These are phyloP conservation scores for Oscheius onirici DNA, from an alignment of 2,888 invertebrate species.

Conservation along the genomic window DNA sequence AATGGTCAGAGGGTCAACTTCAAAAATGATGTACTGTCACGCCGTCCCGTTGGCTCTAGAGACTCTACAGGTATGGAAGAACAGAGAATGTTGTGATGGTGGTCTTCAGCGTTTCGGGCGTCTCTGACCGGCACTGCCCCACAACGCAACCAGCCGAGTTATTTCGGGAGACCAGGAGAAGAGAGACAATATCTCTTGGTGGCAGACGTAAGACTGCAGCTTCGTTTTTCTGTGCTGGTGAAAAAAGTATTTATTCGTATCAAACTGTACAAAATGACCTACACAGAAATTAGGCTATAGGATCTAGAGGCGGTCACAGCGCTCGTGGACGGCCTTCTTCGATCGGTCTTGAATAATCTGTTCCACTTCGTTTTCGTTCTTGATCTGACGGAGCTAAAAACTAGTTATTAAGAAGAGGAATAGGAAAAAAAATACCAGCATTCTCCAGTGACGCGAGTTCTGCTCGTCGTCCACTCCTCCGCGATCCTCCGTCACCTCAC, in stretches of 20 bases:
- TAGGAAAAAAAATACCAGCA: background rate
- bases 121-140: slow-evolving; percentile 28
- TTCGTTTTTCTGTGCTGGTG: too few species aligned
- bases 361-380: slow-evolving; percentile 25
- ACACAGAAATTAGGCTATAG: background rate
- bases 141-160: slow-evolving; percentile 18
- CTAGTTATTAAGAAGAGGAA: background rate
- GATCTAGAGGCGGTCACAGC: slow-evolving; percentile 27
- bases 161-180: slow-evolving; percentile 14
- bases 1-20: background rate
- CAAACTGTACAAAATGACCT: background rate
- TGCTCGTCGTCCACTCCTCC: background rate
- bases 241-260: too few species aligned
- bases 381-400: slow-evolving; percentile 26
- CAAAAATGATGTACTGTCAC: background rate
- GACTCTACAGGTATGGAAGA: too few species aligned
- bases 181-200: background rate
- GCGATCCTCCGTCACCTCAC: background rate
- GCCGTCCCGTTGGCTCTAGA: too few species aligned
- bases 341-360: slow-evolving; percentile 25
- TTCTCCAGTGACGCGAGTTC: background rate
- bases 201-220: slow-evolving; percentile 15
- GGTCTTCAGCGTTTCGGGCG: slow-evolving; percentile 7
- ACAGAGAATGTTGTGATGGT: too few species aligned
- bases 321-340: slow-evolving; percentile 24